phyloP scores from a whole-genome alignment of 2,797 vertebrate species.

The Scomberomorus guttatus region DNA sequence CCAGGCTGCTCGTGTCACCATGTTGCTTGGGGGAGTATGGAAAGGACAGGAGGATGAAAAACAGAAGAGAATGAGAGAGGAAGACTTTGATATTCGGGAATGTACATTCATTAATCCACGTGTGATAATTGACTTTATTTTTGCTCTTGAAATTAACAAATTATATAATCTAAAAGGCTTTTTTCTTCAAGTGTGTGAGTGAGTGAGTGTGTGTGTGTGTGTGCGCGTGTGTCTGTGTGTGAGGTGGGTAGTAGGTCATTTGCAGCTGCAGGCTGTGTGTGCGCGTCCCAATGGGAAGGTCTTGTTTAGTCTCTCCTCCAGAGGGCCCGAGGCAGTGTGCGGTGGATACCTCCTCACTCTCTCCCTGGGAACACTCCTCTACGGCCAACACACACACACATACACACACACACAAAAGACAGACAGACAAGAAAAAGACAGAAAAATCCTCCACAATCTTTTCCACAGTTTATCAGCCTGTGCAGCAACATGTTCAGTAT shows the following conservation, averaged over 20 bases:
- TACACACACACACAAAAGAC: conserved; percentile 11
- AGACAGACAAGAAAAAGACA: too few species aligned
- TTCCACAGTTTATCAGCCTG: conserved; percentile 46
- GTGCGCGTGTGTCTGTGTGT: conserved; percentile 69
- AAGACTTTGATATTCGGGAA: conserved; percentile 79
- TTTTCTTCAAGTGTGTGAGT: conserved; percentile 73
- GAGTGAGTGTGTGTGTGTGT: conserved; percentile 56
- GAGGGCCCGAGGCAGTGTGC: conserved; percentile 88
- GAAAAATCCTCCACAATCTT: conserved; percentile 48
- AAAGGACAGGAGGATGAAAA: conserved; percentile 47
- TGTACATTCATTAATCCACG: conserved; percentile 79
- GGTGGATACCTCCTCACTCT: conserved; percentile 90
- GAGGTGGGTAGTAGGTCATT: conserved; percentile 89
- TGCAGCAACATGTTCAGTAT: conserved; percentile 80
- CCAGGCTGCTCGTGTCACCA: conserved; percentile 35
- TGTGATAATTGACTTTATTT: conserved; percentile 84
- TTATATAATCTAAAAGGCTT: conserved; percentile 87
- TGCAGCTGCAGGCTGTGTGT: conserved; percentile 88
- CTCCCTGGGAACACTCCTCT: conserved; percentile 83
- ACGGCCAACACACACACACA: conserved; percentile 48
- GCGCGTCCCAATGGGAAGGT: conserved; percentile 87
- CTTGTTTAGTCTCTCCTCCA: conserved; percentile 94
- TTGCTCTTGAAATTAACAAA: conserved; percentile 85
- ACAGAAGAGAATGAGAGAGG: conserved; percentile 33
- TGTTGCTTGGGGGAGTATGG: conserved; percentile 28